phyloP scores from a whole-genome alignment of 2,797 vertebrate genomes.

The Poecilia picta region DNA sequence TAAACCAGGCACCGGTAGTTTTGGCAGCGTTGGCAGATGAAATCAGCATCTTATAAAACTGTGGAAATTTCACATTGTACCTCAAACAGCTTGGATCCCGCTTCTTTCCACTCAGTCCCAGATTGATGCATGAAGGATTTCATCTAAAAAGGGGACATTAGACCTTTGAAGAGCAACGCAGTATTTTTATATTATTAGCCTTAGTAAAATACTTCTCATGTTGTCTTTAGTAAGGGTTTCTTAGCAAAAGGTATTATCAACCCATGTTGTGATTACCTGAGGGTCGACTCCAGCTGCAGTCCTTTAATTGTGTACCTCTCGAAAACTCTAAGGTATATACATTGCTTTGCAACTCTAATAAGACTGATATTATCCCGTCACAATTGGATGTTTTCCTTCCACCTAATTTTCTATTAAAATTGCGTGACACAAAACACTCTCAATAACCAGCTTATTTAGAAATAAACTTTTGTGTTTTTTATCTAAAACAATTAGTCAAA shows the following conservation, averaged over 20 bases:
- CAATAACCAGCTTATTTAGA: too few relatives aligned
- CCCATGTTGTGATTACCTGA: not conserved
- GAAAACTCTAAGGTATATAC: not conserved
- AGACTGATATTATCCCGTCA: not conserved
- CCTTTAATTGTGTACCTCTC: not conserved
- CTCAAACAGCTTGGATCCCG: not conserved
- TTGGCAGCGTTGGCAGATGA: not conserved
- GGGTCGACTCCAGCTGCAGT: not conserved
- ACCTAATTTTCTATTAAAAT: too few relatives aligned
- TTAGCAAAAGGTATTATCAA: not conserved
- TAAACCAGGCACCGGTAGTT: not conserved
- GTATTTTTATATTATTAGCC: not conserved
- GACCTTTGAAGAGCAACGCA: not conserved
- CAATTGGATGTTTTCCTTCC: too few relatives aligned
- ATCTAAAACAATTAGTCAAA: not conserved
- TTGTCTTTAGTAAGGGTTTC: not conserved
- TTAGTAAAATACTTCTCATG: not conserved
- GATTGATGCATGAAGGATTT: not conserved
- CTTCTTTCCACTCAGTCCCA: not conserved
- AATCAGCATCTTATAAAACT: not conserved
- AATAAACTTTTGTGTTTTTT: not conserved
- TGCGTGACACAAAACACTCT: too few relatives aligned
- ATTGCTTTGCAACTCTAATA: not conserved
- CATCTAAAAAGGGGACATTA: not conserved
- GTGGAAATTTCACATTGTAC: not conserved